A percentile compares a stretch with the other conserved stretches of the same genome.
Conservation (phyloP, 2,797 vertebrate species). For the Tokudaia muenninki region DNA sequence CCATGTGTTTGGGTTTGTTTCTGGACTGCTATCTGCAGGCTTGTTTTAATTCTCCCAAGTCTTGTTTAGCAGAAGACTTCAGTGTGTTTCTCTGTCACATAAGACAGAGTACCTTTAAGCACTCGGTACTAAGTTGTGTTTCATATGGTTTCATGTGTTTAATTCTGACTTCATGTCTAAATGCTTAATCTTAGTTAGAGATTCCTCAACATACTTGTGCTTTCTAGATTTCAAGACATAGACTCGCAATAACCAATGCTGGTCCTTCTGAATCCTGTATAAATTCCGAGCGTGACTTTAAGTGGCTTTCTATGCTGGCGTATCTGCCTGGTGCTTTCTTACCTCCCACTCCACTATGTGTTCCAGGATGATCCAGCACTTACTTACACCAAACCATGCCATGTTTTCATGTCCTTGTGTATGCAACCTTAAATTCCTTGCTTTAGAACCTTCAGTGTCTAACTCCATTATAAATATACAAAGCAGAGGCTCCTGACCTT, state of each 20-base stretch:
- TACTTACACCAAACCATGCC: too few species aligned
- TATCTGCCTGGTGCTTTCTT: background rate
- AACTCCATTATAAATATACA: background rate
- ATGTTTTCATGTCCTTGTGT: background rate
- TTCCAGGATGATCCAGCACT: background rate
- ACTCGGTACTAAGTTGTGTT: background rate
- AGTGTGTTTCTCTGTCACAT: background rate
- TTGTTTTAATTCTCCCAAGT: slow-evolving; percentile 23
- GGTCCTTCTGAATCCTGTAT: background rate
- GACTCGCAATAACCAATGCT: background rate
- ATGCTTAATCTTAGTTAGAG: background rate
- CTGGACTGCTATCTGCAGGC: background rate
- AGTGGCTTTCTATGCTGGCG: background rate
- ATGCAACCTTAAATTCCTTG: background rate
- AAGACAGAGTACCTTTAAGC: background rate
- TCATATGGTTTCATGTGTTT: background rate
- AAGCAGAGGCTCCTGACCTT: background rate
- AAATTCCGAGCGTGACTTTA: background rate
- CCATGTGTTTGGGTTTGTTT: background rate
- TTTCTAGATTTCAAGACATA: background rate
- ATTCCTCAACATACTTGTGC: background rate
- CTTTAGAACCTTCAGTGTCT: background rate
- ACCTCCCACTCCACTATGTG: background rate
- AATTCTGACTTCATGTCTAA: slow-evolving; percentile 11
- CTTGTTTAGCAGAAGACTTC: background rate